Conservation (phyloP, 2,888 invertebrate species). For the Psococerastis gibbosa region DNA sequence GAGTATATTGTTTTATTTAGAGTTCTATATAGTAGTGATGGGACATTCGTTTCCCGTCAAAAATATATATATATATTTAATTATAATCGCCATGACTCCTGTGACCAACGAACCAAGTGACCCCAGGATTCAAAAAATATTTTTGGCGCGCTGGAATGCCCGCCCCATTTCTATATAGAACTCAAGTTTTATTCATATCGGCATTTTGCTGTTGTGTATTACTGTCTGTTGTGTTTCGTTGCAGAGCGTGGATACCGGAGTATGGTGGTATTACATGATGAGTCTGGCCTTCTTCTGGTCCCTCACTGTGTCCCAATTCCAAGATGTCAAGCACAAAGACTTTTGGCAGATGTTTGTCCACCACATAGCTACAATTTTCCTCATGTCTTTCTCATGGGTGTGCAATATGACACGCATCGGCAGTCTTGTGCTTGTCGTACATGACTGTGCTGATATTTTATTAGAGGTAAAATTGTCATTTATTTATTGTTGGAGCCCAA, state of each 20-base stretch:
- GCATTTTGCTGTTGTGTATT: too few species aligned
- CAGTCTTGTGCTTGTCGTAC: slow-evolving; percentile 66
- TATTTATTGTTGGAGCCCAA: too few species aligned
- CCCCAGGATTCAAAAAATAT: too few species aligned
- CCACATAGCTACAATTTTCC: slow-evolving; percentile 78
- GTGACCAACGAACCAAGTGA: too few species aligned
- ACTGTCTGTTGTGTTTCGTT: slow-evolving; percentile 20
- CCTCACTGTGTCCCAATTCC: slow-evolving; percentile 77
- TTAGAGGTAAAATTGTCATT: slow-evolving; percentile 59
- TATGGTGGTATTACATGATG: slow-evolving; percentile 97
- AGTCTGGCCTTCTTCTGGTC: slow-evolving; percentile 93
- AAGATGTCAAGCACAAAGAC: slow-evolving; percentile 82
- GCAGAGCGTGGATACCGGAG: slow-evolving; percentile 56
- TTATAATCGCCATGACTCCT: too few species aligned
- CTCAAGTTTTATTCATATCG: too few species aligned
- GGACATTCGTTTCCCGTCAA: too few species aligned
- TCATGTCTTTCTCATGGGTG: slow-evolving; percentile 87
- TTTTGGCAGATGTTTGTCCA: slow-evolving; percentile 99
- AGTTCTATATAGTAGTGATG: too few species aligned
- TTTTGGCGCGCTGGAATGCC: too few species aligned
- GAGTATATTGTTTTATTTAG: too few species aligned
- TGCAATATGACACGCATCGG: slow-evolving; percentile 87
- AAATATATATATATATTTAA: too few species aligned
- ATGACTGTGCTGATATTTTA: slow-evolving; percentile 81
- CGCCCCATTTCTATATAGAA: too few species aligned